These are phyloP conservation scores for Latrodectus hesperus DNA, from an alignment of 2,888 invertebrate species.

Conservation along the genomic window DNA sequence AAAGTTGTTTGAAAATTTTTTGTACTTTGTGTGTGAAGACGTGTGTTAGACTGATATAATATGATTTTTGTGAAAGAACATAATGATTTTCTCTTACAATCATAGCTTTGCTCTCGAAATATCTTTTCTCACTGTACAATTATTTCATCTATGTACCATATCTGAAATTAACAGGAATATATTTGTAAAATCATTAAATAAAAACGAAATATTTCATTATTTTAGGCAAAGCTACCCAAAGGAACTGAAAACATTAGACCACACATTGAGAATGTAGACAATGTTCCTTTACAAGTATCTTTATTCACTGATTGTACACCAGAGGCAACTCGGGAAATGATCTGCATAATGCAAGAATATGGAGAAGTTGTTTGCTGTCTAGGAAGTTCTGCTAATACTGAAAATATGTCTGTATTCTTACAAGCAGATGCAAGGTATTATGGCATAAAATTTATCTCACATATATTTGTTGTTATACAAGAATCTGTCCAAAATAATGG, in stretches of 20 bases:
- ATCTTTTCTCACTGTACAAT: too few species aligned
- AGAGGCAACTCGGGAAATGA: conserved; percentile 92
- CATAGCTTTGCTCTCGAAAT: too few species aligned
- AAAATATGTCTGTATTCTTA: conserved; percentile 93
- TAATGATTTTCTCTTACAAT: too few species aligned
- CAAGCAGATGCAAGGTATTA: conserved; percentile 88
- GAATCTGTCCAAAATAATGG: too few species aligned
- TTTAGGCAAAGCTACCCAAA: conserved; percentile 91
- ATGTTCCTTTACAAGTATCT: conserved; percentile 96
- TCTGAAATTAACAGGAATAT: too few species aligned
- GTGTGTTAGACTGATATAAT: too few species aligned
- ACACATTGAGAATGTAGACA: conserved; percentile 95
- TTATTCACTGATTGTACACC: conserved; percentile 98
- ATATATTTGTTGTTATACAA: too few species aligned
- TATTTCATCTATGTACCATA: too few species aligned
- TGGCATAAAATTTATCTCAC: background rate
- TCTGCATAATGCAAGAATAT: conserved; percentile 93
- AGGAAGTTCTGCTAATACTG: conserved; percentile 91
- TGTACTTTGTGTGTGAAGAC: too few species aligned
- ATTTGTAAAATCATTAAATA: too few species aligned
- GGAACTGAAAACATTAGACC: conserved; percentile 98
- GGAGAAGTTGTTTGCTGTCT: conserved; percentile 96
- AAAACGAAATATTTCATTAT: background rate
- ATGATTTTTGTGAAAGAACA: too few species aligned
- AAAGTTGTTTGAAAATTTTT: too few species aligned